Base-by-base conservation (phyloP, 2,113 vertebrate species). In the Ciconia boyciana region DNA sequence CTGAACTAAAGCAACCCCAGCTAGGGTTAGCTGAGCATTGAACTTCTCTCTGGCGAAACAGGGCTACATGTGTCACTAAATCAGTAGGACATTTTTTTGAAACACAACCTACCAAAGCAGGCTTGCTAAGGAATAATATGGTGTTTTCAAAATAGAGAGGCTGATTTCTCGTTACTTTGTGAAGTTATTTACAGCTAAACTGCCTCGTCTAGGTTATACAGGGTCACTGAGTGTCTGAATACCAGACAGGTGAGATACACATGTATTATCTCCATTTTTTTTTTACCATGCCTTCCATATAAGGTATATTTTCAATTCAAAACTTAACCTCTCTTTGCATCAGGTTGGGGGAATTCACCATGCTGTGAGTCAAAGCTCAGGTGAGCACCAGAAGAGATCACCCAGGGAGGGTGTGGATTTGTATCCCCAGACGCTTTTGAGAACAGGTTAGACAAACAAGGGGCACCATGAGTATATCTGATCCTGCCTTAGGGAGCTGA, bases 201-300 rank as follows among this genome's bases (percentile, higher is more conserved):
- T 81, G 48, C 70, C 82, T 91, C 1, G 24, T 70, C 62, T 91
- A 44, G 94, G 91, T 97, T 86, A 94, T 49, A 57, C 43, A 10
- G 88, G 95, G 95, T 97, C 94, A 86, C 55, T 16, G 29, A 20
- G 55, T 66, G 93, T 95, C 95, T 93, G 89, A 97, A 96, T 95
- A 90, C 91, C 96, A 97, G 96, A 94, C 96, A 96, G 95, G 93
- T 95, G 95, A 95, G 89, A 60, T 85, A 95, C 14, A 24, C 17
- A 5, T 4, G 52, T 66, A 80, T 68, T 94, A 91, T 72, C 81
- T 89, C 36, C 8, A 9, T 4, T 11, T 43, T 84, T 91, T 89
- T 90, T 83, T 54, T 21, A 75, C 68, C 5, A 2, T 90, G 18
- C 39, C 12, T 87, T 62, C 89, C 2, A 0, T 95, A 69, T 85